Evolutionary conservation across 2,797 vertebrate species (phyloP).

Genomic region (Schizopygopsis pylzovi): DNA sequence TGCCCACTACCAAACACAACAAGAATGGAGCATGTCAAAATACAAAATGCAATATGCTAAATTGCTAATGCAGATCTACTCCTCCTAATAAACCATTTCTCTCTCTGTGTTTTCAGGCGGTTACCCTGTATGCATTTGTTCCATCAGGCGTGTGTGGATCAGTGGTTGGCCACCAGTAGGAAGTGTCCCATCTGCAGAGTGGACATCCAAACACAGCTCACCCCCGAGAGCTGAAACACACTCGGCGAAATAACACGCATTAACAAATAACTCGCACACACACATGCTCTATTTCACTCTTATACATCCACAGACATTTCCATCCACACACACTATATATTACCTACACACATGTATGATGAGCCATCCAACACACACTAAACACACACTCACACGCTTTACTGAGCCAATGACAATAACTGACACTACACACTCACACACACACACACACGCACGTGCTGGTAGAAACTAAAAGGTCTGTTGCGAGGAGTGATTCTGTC

Average conservation of each 20-base stretch:
- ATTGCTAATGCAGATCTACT: neutral
- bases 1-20: neutral
- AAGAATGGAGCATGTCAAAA: neutral
- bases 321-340: conserved; percentile 36
- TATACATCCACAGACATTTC: conserved; percentile 17
- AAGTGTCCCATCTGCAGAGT: conserved; percentile 99
- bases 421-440: conserved; percentile 66
- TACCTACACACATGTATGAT: conserved; percentile 38
- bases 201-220: conserved; percentile 99
- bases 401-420: conserved; percentile 78
- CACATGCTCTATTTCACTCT: conserved; percentile 32
- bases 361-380: conserved; percentile 67
- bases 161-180: conserved; percentile 98
- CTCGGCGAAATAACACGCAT: conserved; percentile 22
- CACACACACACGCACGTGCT: conserved; percentile 63
- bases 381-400: conserved; percentile 76
- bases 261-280: conserved; percentile 28
- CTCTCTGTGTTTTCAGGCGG: conserved; percentile 76
- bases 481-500: conserved; percentile 70
- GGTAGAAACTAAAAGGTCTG: conserved; percentile 41
- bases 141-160: conserved; percentile 97
- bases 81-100: neutral
- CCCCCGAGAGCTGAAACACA: conserved; percentile 89
- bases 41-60: neutral
- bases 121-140: conserved; percentile 99